phyloP scores from a whole-genome alignment of 2,797 vertebrate genomes.

The Sebastes dallii region DNA sequence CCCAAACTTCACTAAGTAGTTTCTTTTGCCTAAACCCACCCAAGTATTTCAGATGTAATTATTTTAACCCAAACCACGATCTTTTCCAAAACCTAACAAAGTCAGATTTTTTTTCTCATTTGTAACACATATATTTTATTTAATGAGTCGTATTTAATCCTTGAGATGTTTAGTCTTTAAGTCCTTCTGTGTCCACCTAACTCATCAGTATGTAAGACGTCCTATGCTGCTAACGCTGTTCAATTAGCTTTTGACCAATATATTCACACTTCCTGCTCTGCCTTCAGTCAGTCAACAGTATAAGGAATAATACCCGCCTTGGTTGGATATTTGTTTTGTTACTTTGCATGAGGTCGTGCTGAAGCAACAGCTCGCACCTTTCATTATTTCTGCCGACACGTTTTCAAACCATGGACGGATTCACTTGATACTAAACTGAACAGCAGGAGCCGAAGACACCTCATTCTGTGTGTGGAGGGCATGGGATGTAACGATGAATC shows the following conservation, averaged over 20 bases:
- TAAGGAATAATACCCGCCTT: background rate
- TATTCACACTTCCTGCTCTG: background rate
- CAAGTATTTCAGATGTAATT: no score
- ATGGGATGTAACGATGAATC: slow-evolving; percentile 37
- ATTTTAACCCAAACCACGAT: no score
- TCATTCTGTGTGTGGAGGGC: slow-evolving; percentile 27
- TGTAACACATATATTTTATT: background rate
- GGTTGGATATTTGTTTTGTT: slow-evolving; percentile 15
- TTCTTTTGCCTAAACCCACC: no score
- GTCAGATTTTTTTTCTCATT: no score
- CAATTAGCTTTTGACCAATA: background rate
- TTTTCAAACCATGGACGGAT: slow-evolving; percentile 25
- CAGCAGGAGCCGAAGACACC: slow-evolving; percentile 34
- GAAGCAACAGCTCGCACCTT: slow-evolving; percentile 36
- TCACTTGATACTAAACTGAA: slow-evolving; percentile 24
- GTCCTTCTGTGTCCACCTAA: background rate
- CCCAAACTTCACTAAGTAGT: no score
- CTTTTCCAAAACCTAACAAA: no score
- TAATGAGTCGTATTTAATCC: background rate
- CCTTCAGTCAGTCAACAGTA: background rate
- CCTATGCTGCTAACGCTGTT: background rate
- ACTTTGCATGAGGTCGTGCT: slow-evolving; percentile 13
- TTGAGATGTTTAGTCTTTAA: background rate
- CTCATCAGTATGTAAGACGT: background rate
- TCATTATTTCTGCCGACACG: slow-evolving; percentile 22